These are phyloP conservation scores for Hypomecis atomaria DNA, from an alignment of 2,888 invertebrate genomes.

Conservation along the genomic window DNA sequence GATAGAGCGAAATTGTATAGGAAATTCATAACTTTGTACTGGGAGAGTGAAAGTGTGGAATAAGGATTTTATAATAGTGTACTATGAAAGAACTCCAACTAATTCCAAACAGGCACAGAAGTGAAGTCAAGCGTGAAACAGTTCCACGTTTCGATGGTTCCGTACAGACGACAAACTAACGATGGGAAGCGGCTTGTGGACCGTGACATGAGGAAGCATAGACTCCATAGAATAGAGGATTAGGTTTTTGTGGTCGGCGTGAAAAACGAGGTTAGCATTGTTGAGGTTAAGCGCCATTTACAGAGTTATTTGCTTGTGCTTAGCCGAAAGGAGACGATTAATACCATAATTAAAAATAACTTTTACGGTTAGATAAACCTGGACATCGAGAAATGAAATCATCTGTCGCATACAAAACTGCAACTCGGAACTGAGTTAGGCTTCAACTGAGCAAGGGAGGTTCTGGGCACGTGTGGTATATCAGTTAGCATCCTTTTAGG, in stretches of 20 bases:
- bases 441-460: too few relatives aligned
- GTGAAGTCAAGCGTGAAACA: conserved; percentile 30
- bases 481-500: too few relatives aligned
- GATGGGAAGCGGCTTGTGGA: conserved; percentile 28
- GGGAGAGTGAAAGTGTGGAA: background rate
- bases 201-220: conserved; percentile 31
- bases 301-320: too few relatives aligned
- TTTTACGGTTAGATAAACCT: too few relatives aligned
- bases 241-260: background rate
- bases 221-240: background rate
- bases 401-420: too few relatives aligned
- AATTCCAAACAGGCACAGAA: conserved; percentile 4
- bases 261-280: conserved; percentile 1
- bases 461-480: too few relatives aligned
- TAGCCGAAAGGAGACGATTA: too few relatives aligned
- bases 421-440: too few relatives aligned
- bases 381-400: too few relatives aligned
- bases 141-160: conserved; percentile 27
- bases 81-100: background rate
- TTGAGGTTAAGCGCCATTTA: background rate
- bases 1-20: too few relatives aligned
- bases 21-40: too few relatives aligned
- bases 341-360: too few relatives aligned
- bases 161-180: conserved; percentile 18
- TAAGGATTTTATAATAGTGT: background rate